These are phyloP conservation scores for Phrynosoma blainvillii DNA, from an alignment of 2,113 vertebrate genomes.

Conservation along the genomic window DNA sequence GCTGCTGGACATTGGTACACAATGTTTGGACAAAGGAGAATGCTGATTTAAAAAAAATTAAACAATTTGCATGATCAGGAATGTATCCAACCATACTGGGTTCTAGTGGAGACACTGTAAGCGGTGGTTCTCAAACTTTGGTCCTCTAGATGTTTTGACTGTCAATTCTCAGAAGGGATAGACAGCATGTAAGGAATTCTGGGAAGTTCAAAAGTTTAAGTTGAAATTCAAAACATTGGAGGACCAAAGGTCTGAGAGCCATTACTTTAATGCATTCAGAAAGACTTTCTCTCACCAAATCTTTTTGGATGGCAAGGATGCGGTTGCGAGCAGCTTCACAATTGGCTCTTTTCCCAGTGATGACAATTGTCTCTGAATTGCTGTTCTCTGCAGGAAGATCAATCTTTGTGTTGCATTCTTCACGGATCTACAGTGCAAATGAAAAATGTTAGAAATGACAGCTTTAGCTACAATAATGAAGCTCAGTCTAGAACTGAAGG, in stretches of 20 bases:
- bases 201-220: background rate
- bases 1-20: background rate
- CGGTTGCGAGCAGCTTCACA: slow-evolving; percentile 91
- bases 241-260: background rate
- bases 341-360: slow-evolving; percentile 96
- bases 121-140: no score
- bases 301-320: slow-evolving; percentile 96
- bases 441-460: background rate
- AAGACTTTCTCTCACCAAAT: slow-evolving; percentile 83
- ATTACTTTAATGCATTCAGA: background rate
- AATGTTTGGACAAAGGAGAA: background rate
- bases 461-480: background rate
- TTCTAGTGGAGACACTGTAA: no score
- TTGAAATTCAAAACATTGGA: background rate
- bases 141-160: no score
- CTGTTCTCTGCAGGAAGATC: slow-evolving; percentile 98
- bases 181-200: background rate
- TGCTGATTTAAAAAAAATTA: background rate
- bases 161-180: background rate
- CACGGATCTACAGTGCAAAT: slow-evolving; percentile 86
- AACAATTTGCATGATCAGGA: no score
- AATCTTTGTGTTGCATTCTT: slow-evolving; percentile 98
- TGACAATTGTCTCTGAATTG: slow-evolving; percentile 98
- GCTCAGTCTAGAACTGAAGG: background rate
- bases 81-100: no score